A percentile compares a stretch with the other conserved stretches of the same genome.
Evolutionary conservation across 2,113 vertebrate species (phyloP).

Genomic region (Aptenodytes patagonicus): DNA sequence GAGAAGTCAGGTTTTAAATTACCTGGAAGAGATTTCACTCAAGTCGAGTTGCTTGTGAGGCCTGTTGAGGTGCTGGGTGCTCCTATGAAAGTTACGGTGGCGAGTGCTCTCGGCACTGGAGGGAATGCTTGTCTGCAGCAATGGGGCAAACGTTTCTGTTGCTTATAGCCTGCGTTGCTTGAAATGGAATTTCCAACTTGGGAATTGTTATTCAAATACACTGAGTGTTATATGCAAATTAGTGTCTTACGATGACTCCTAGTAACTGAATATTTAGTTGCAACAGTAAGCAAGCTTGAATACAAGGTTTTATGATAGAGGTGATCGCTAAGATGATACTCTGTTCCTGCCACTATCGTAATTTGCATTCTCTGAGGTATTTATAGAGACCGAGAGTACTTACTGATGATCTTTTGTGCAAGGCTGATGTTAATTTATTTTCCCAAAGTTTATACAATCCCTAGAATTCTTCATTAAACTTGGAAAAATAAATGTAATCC

Average conservation of each 20-base stretch:
- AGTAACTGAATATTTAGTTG: background rate
- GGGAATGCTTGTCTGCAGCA: no score
- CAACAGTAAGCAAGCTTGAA: background rate
- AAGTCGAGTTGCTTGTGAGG: no score
- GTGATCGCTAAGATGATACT: fast-evolving
- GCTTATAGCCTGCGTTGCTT: background rate
- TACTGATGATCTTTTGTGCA: background rate
- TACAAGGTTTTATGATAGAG: background rate
- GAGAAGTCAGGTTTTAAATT: no score
- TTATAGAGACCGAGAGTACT: fast-evolving
- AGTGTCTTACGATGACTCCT: background rate
- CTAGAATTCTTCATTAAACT: background rate
- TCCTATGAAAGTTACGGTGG: fast-evolving
- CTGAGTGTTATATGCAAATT: background rate
- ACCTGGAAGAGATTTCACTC: background rate
- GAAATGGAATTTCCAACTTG: background rate
- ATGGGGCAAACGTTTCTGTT: fast-evolving
- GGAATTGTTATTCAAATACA: background rate
- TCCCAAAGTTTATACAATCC: background rate
- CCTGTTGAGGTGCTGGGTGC: fast-evolving
- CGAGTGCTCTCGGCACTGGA: fast-evolving
- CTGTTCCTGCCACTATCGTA: background rate
- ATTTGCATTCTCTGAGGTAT: background rate
- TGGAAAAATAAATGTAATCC: background rate
- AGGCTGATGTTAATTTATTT: background rate